Evolutionary conservation across 2,113 vertebrate species (phyloP), one percentile per base, ranked within the genome.

Genomic region (Catharus fuscescens): DNA sequence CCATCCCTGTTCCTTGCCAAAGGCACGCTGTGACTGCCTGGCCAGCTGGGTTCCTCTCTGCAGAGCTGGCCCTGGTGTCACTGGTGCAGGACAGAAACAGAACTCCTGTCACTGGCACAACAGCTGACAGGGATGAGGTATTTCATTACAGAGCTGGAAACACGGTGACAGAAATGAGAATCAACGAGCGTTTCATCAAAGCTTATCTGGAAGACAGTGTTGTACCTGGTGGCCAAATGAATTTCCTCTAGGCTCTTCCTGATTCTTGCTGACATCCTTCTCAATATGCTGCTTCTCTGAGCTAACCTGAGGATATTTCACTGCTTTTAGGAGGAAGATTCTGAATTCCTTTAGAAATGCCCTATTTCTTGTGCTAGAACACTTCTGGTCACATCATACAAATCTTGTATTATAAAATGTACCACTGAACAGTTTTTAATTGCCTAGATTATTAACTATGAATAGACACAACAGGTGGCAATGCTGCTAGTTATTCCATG

Each of bases 401-500:
- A 52, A 74, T 40, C 29, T 34, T 36, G 32, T 38, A 12, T 70
- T 84, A 81, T 19, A 34, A 84, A 78, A 89, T 59, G 44, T 48
- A 48, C 24, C 36, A 28, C 53, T 40, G 44, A 74, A 56, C 65
- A 76, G 44, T 79, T 76, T 57, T 89, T 85, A 74, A 89, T 82
- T 79, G 53, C 73, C 45, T 56, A 40, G 57, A 48, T 81, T 36
- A 94, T 72, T 87, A 64, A 56, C 73, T 91, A 38, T 74, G 65
- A 93, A 79, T 9, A 67, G 73, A 72, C 57, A 64, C 70, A 72
- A 79, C 73, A 94, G 85, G 92, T 82, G 70, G 73, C 40, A 69
- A 64, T 93, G 91, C 64, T 72, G 88, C 82, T 40, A 69, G 59
- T 54, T 65, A 15, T 38, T 50, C 82, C 60, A 31, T 38, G 38